These are phyloP conservation scores for Phacellophora camtschatica DNA, from an alignment of 30 jellyfish, hydroid and myxozoan species.

Conservation along the genomic window DNA sequence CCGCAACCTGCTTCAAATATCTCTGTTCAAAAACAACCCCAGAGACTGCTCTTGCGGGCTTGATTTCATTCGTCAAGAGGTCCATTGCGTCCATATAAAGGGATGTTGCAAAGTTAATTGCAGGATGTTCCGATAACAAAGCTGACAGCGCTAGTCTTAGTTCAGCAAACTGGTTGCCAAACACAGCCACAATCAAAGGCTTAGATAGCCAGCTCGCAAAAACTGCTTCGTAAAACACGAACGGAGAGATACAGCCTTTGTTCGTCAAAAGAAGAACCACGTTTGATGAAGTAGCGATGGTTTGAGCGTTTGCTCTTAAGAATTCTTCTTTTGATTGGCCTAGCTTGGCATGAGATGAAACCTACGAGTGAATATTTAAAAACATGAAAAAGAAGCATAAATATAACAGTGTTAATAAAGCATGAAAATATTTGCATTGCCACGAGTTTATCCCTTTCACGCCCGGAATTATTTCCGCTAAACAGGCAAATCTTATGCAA, in stretches of 20 bases:
- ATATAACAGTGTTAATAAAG: too few species aligned
- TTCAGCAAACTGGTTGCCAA: constrained; percentile 2
- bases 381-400: too few species aligned
- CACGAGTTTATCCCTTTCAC: too few species aligned
- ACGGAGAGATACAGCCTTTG: constrained; percentile 48
- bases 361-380: not conserved
- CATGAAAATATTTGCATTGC: too few species aligned
- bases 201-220: constrained; percentile 38
- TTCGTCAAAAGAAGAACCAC: constrained; percentile 34
- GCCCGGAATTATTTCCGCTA: too few species aligned
- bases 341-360: constrained; percentile 38
- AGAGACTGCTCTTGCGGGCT: constrained; percentile 22
- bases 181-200: constrained; percentile 39
- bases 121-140: constrained; percentile 26
- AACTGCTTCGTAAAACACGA: constrained; percentile 53
- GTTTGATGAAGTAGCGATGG: constrained; percentile 32
- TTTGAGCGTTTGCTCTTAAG: constrained; percentile 21
- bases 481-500: too few species aligned
- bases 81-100: constrained; percentile 57
- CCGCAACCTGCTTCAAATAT: constrained; percentile 37
- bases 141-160: constrained; percentile 28
- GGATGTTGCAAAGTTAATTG: constrained; percentile 41
- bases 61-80: constrained; percentile 31
- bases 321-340: constrained; percentile 76
- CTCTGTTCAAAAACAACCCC: constrained; percentile 62